phyloP scores from a whole-genome alignment of 1,140 invertebrate species.

The Drosophila littoralis region DNA sequence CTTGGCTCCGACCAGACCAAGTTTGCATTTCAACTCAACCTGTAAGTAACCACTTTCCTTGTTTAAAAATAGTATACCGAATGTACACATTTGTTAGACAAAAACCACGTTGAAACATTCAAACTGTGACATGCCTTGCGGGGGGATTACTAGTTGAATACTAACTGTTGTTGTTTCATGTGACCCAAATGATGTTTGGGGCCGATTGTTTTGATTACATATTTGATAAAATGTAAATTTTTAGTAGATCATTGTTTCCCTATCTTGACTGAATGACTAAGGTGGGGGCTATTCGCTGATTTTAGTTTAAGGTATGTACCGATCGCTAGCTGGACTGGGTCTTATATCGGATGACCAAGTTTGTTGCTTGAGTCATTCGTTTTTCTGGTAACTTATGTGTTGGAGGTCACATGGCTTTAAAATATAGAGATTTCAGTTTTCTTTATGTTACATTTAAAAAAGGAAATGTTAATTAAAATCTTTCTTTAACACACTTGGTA shows the following conservation, averaged over 20 bases:
- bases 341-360: slow-evolving; percentile 4
- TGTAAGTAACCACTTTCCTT: slow-evolving; percentile 19
- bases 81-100: neutral
- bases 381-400: neutral
- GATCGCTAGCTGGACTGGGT: neutral
- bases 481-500: too few relatives aligned
- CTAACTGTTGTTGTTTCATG: slow-evolving; percentile 1
- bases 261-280: slow-evolving; percentile 12
- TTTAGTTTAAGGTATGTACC: slow-evolving; percentile 1
- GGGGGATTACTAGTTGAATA: slow-evolving; percentile 4
- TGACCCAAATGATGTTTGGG: slow-evolving; percentile 30
- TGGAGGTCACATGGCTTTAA: neutral
- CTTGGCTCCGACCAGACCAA: neutral
- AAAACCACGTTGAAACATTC: slow-evolving; percentile 6
- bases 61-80: neutral
- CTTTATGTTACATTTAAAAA: neutral
- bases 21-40: neutral
- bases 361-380: slow-evolving; percentile 24
- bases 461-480: too few relatives aligned
- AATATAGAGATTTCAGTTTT: neutral
- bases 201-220: slow-evolving; percentile 20
- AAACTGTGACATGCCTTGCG: neutral
- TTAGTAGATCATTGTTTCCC: slow-evolving; percentile 18
- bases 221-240: slow-evolving; percentile 51
- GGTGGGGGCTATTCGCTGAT: slow-evolving; percentile 38